Evolutionary conservation across 2,797 vertebrate genomes (phyloP), one percentile per base, ranked within the genome.

Genomic region (Carapus acus): DNA sequence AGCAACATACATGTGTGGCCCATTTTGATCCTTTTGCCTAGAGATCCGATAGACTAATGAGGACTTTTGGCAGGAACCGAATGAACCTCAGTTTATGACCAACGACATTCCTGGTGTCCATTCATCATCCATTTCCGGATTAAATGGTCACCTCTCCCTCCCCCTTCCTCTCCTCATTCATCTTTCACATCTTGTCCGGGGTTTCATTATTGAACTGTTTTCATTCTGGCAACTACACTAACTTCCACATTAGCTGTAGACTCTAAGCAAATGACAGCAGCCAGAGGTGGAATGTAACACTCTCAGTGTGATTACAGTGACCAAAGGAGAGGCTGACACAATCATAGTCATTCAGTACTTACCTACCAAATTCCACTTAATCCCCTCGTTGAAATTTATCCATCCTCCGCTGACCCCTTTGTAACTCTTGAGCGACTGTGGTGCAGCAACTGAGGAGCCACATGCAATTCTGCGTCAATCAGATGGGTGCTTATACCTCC

Each of bases 131-230:
- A 20, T 68, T 63, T 73, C 67, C 41, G 19, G 39, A 36, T 60
- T 62, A 59, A 15, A 13, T 51, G 62, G 22, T 54, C 17, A 39
- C 54, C 62, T 49, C 59, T 66, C 29, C 71, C 69, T 67, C 67
- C 69, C 65, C 58, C 54, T 71, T 68, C 74, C 64, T 77, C 14
- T 72, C 40, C 23, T 33, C 50, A 54, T 67, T 76, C 43, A 69
- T 67, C 66, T 73, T 66, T 71, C 34, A 42, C 21, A 40, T 55
- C 40, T n/a, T 13, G 3, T n/a, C 54, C 54, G 45, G 34, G 3
- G 14, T 15, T 2, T 15, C 15, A 7, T 15, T 19, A 2, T 47
- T n/a, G 17, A 27, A 9, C 24, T 27, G 24, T 27, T 27, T 36
- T 15, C 34, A 36, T 15, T 15, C 6, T 15, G n/a, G 34, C n/a